phyloP scores from a whole-genome alignment of 1,140 invertebrate species.

The Drosophila sturtevanti region DNA sequence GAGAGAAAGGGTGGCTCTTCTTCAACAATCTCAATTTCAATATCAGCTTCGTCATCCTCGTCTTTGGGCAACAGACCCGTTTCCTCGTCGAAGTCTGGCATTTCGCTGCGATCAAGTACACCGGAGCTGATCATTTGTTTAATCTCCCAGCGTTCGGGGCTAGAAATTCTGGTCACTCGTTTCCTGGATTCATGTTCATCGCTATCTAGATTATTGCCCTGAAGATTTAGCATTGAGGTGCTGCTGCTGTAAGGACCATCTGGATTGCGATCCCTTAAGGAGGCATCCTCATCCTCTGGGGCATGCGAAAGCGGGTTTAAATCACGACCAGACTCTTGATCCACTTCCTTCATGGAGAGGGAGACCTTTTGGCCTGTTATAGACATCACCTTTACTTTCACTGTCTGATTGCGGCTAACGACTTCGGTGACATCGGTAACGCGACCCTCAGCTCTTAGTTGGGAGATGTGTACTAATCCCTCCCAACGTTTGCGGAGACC shows the following conservation, averaged over 20 bases:
- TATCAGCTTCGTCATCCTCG: constrained; percentile 97
- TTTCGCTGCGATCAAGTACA: constrained; percentile 92
- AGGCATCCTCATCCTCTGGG: constrained; percentile 85
- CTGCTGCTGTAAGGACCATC: constrained; percentile 87
- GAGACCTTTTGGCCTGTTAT: constrained; percentile 97
- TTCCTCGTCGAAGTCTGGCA: constrained; percentile 96
- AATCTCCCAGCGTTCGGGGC: constrained; percentile 96
- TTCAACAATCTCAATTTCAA: constrained; percentile 99
- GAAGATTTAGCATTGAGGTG: constrained; percentile 87
- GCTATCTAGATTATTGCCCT: constrained; percentile 86
- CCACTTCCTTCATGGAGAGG: constrained; percentile 99
- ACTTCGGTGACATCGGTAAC: constrained; percentile 98
- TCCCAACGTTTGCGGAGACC: constrained; percentile 94
- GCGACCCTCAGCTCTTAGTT: constrained; percentile 94
- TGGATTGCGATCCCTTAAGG: constrained; percentile 91
- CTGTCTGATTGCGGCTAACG: constrained; percentile 94
- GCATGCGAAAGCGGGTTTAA: constrained; percentile 92
- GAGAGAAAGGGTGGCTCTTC: constrained; percentile 98
- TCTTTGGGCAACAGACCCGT: constrained; percentile 91
- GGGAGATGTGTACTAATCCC: constrained; percentile 98
- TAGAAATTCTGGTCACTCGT: constrained; percentile 95
- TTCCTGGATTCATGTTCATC: constrained; percentile 91
- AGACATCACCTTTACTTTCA: constrained; percentile 96
- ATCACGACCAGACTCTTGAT: constrained; percentile 97
- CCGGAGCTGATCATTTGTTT: constrained; percentile 95